phyloP scores from a whole-genome alignment of 2,797 vertebrate species.

The Cottoperca gobio region DNA sequence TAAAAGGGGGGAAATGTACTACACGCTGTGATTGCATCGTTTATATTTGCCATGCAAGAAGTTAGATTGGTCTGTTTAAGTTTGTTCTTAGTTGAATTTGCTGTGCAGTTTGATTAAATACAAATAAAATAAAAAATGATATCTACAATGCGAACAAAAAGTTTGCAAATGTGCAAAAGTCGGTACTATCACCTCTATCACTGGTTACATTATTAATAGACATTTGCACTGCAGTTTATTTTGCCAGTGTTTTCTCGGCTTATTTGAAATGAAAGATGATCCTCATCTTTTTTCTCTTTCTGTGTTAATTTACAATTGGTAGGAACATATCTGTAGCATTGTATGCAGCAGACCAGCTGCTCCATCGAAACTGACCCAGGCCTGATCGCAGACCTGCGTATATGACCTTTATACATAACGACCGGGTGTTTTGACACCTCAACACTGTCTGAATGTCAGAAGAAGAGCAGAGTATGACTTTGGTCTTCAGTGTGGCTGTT shows the following conservation, averaged over 20 bases:
- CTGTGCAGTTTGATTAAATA: not conserved
- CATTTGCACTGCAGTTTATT: no score
- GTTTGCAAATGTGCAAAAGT: not conserved
- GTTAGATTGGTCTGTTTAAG: not conserved
- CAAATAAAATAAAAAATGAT: not conserved
- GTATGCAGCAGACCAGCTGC: not conserved
- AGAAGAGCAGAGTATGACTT: constrained; percentile 7
- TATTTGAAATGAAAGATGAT: no score
- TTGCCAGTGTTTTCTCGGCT: no score
- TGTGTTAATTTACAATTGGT: no score
- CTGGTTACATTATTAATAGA: no score
- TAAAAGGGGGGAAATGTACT: not conserved
- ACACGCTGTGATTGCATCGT: not conserved
- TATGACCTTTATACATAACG: not conserved
- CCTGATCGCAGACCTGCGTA: not conserved
- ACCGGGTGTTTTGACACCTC: not conserved
- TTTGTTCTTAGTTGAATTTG: constrained; percentile 12
- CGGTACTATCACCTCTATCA: not conserved
- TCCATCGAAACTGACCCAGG: not conserved
- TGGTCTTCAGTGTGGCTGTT: constrained; percentile 8
- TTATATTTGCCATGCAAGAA: constrained; percentile 1
- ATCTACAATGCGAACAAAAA: not conserved
- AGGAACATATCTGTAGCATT: not conserved
- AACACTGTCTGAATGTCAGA: constrained; percentile 14
- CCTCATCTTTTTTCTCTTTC: no score